phyloP scores from a whole-genome alignment of 2,797 vertebrate species.

The Myoxocephalus aenaeus region DNA sequence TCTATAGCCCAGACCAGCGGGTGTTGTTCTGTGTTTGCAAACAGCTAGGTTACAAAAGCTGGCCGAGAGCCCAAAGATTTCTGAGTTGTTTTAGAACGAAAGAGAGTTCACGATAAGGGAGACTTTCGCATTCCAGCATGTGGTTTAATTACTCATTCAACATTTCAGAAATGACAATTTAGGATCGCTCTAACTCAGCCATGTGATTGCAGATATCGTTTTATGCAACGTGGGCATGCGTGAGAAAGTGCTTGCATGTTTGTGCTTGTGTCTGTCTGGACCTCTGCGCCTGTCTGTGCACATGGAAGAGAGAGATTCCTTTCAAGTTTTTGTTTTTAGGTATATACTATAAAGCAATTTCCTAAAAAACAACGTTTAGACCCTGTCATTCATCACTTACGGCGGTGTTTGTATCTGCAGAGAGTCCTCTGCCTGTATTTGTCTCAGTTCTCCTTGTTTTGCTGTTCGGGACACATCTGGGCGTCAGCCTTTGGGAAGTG shows the following conservation, averaged over 20 bases:
- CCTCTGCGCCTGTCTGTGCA: background rate
- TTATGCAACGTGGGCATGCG: background rate
- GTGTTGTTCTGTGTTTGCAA: conserved; percentile 33
- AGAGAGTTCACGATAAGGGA: conserved; percentile 11
- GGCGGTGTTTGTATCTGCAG: background rate
- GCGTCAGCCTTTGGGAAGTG: background rate
- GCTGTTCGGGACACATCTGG: background rate
- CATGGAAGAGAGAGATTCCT: background rate
- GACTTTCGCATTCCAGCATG: background rate
- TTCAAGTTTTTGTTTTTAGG: background rate
- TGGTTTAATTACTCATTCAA: conserved; percentile 21
- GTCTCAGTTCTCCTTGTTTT: background rate
- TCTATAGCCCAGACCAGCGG: conserved; percentile 17
- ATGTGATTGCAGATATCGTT: conserved; percentile 27
- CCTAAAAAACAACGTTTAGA: background rate
- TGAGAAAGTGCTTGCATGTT: conserved; percentile 17
- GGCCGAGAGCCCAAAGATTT: conserved; percentile 37
- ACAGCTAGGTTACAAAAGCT: conserved; percentile 9
- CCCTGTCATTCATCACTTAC: background rate
- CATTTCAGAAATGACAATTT: conserved; percentile 7
- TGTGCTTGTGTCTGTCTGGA: conserved; percentile 27
- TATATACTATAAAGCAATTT: background rate
- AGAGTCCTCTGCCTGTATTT: background rate
- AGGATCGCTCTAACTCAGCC: conserved; percentile 1
- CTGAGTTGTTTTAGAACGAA: conserved; percentile 31